Base-by-base conservation (phyloP, 2,113 vertebrate genomes). In the Vanacampus margaritifer region DNA sequence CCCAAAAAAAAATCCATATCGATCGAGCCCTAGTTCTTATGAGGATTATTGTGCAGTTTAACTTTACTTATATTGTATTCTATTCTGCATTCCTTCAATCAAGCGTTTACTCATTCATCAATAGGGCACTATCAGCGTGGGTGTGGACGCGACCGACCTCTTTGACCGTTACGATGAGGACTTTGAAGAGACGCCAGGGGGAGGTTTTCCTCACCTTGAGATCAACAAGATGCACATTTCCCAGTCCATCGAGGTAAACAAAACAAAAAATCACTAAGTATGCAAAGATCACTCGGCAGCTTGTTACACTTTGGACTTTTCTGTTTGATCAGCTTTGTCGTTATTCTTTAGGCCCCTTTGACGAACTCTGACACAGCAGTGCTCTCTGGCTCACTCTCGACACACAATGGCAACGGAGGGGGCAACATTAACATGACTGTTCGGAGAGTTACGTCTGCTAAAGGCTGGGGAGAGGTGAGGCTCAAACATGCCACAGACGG, bases 151-250 rank as follows among this genome's bases (percentile, higher is more conserved):
- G 68, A 98, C 97, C 0, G 96, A 99, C 90, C 93, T 99, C 62
- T 99, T 99, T 67, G 97, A 99, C 80, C 94, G 92, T 17, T 98
- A 97, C 0, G 96, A 99, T 0, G 96, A 99, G 59, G 97, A 99
- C 13, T 98, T 95, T 6, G 97, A 99, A 82, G 96, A 97, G 28
- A 88, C 93, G 65, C 92, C 95, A 0, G 94, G 93, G 57, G 94
- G 94, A 73, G 91, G 93, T 64, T 95, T 99, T 71, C 96, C 96
- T 5, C 95, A 95, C 75, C 93, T 99, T 24, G 96, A 99, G 88
- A 98, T 99, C 62, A 98, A 96, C 91, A 95, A 93, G 81, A 99
- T 99, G 97, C 95, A 98, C 90, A 99, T 99, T 76, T 98, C 97
- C 6, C 97, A 99, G 87, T 98, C 96, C 67, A 98, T 99, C 2